These are phyloP conservation scores for Phalangium opilio DNA, from an alignment of 2,888 invertebrate species.

Conservation along the genomic window DNA sequence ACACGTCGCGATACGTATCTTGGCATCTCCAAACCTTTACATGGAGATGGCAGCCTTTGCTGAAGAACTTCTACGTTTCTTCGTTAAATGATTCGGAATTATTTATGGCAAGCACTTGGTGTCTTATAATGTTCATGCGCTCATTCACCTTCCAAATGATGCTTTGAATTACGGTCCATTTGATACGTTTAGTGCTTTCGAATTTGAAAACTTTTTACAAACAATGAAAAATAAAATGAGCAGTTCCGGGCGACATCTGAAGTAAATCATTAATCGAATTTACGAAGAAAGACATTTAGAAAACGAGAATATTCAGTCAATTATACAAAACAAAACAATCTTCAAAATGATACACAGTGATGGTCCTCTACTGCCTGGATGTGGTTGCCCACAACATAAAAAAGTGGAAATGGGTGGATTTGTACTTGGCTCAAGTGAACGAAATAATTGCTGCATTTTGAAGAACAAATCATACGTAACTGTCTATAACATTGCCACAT, in stretches of 20 bases:
- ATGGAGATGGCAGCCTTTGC: no score
- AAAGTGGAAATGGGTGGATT: not conserved
- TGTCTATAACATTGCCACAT: not conserved
- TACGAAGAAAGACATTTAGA: not conserved
- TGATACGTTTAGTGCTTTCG: slow-evolving; percentile 20
- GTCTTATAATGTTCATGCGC: slow-evolving; percentile 23
- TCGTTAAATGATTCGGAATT: slow-evolving; percentile 16
- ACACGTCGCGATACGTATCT: slow-evolving; percentile 18
- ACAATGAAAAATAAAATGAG: slow-evolving; percentile 15
- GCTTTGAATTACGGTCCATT: slow-evolving; percentile 17
- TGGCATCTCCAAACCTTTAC: slow-evolving; percentile 4
- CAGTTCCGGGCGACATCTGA: not conserved
- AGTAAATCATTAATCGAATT: not conserved
- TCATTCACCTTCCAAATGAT: slow-evolving; percentile 23
- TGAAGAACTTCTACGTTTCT: slow-evolving; percentile 7
- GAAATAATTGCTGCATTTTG: slow-evolving; percentile 1
- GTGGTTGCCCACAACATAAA: not conserved
- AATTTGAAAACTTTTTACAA: slow-evolving; percentile 22
- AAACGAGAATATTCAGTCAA: no score
- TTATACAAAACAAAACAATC: no score
- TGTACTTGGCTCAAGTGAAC: not conserved
- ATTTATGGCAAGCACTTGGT: slow-evolving; percentile 21
- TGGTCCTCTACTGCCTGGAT: not conserved
- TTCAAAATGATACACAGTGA: not conserved
- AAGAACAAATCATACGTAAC: not conserved